phyloP scores from a whole-genome alignment of 2,888 invertebrate genomes.

The Synergus laeviventris region DNA sequence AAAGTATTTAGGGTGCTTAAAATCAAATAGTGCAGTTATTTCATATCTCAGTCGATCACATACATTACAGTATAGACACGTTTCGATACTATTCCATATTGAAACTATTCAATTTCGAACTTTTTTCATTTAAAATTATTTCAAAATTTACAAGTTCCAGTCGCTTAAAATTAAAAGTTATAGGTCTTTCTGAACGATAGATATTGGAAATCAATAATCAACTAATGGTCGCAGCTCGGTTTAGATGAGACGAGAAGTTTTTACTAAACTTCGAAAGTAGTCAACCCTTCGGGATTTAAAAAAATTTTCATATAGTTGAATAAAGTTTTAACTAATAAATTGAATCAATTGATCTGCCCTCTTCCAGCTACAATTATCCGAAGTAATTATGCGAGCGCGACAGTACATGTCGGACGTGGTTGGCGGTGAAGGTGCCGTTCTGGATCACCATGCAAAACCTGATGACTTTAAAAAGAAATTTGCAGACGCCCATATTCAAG shows the following conservation, averaged over 20 bases:
- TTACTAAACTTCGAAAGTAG: background rate
- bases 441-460: slow-evolving; percentile 90
- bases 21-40: background rate
- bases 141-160: too few species aligned
- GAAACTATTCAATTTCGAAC: too few species aligned
- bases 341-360: slow-evolving; percentile 40
- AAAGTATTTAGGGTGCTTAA: too few species aligned
- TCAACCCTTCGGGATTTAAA: background rate
- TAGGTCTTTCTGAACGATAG: too few species aligned
- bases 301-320: background rate
- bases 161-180: too few species aligned
- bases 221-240: too few species aligned
- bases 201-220: too few species aligned
- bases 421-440: slow-evolving; percentile 91
- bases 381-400: slow-evolving; percentile 96
- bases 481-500: slow-evolving; percentile 83
- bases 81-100: too few species aligned
- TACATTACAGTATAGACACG: too few species aligned
- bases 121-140: too few species aligned
- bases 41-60: background rate
- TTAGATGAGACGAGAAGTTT: background rate
- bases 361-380: slow-evolving; percentile 94
- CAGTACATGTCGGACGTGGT: slow-evolving; percentile 95
- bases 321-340: background rate
- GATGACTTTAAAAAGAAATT: slow-evolving; percentile 92